A percentile compares a stretch with the other conserved stretches of the same genome.
Conservation (phyloP, 2,888 invertebrate genomes). For the Bombylius discolor region DNA sequence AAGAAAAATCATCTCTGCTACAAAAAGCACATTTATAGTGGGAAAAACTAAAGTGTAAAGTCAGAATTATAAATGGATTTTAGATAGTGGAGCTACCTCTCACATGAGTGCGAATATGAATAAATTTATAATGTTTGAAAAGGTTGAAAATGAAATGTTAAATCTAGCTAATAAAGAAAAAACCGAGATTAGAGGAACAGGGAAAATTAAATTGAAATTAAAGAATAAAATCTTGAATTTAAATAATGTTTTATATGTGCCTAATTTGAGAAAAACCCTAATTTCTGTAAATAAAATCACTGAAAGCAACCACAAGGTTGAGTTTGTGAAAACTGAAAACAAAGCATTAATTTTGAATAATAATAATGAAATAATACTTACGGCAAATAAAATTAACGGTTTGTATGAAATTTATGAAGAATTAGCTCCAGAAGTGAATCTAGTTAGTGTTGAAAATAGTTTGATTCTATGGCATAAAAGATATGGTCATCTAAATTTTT, state of each 20-base stretch:
- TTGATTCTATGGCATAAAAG: neutral
- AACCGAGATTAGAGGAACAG: neutral
- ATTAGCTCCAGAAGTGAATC: too few species aligned
- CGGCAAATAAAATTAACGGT: too few species aligned
- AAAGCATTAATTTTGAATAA: too few species aligned
- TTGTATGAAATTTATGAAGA: too few species aligned
- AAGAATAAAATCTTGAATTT: neutral
- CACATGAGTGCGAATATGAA: neutral
- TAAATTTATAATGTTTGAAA: neutral
- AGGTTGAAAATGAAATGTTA: neutral
- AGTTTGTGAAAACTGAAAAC: too few species aligned
- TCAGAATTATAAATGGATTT: neutral
- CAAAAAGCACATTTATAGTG: neutral
- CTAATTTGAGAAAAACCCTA: too few species aligned
- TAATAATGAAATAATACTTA: too few species aligned
- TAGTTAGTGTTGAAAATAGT: too few species aligned
- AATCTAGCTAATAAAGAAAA: neutral
- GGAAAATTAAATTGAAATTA: neutral
- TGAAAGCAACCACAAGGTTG: too few species aligned
- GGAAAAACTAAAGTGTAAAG: too few species aligned
- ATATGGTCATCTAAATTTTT: slow-evolving; percentile 4
- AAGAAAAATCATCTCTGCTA: neutral
- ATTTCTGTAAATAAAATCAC: too few species aligned
- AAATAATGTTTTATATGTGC: neutral
- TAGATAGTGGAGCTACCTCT: neutral